phyloP scores from a whole-genome alignment of 2,888 invertebrate species.

The Podotricha telesiphe region DNA sequence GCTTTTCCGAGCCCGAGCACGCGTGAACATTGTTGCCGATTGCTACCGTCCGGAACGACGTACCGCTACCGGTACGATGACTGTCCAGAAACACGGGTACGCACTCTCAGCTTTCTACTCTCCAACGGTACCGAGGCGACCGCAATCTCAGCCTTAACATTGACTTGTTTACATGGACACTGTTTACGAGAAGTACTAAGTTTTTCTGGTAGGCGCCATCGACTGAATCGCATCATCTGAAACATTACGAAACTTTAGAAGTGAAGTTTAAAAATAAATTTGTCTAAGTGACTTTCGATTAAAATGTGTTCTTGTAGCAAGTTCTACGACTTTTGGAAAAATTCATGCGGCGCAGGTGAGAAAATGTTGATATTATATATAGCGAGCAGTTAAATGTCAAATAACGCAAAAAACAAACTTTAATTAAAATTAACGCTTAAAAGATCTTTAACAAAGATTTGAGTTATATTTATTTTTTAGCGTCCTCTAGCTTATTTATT shows the following conservation, averaged over 20 bases:
- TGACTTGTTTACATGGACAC: constrained; percentile 64
- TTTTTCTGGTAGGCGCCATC: constrained; percentile 63
- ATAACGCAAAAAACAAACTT: not conserved
- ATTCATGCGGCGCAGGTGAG: constrained; percentile 81
- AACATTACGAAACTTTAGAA: constrained; percentile 80
- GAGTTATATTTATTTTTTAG: not conserved
- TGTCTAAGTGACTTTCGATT: constrained; percentile 72
- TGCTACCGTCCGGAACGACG: constrained; percentile 43
- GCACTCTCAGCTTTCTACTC: constrained; percentile 68
- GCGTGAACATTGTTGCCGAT: constrained; percentile 48
- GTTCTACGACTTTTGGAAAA: constrained; percentile 80
- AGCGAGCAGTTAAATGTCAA: not conserved
- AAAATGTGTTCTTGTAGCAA: constrained; percentile 81
- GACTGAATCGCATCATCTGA: constrained; percentile 68
- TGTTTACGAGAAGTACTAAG: constrained; percentile 65
- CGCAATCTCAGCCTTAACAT: constrained; percentile 64
- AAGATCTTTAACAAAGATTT: not conserved
- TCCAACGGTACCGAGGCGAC: constrained; percentile 65
- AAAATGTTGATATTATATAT: not conserved
- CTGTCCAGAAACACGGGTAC: constrained; percentile 55
- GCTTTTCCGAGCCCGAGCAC: constrained; percentile 28
- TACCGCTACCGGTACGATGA: constrained; percentile 57
- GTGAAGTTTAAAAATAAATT: constrained; percentile 84
- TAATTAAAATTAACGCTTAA: not conserved
- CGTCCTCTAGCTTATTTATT: not conserved